Conservation (phyloP, 2,797 vertebrate genomes). For the Ibycter americanus region DNA sequence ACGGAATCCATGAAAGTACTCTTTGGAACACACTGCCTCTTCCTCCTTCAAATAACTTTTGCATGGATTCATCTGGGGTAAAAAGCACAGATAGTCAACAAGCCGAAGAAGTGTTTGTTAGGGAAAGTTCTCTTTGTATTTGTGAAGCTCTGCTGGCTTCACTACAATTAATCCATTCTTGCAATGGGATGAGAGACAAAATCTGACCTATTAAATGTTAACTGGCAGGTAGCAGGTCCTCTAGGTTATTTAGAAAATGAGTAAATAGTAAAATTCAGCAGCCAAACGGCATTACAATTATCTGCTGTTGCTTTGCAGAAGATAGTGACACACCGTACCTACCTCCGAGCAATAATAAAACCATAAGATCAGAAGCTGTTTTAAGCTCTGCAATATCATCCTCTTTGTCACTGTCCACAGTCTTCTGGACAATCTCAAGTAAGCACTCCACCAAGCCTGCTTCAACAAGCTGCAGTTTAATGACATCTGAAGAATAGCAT, state of each 20-base stretch:
- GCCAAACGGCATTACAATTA: neutral
- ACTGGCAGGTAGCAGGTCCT: neutral
- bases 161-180: neutral
- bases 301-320: neutral
- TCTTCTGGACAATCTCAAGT: conserved; percentile 92
- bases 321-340: neutral
- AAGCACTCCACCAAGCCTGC: conserved; percentile 96
- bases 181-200: neutral
- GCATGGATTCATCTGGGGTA: conserved; percentile 94
- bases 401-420: conserved; percentile 91
- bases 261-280: neutral
- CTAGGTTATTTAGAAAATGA: neutral
- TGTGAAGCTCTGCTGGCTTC: neutral
- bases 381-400: conserved; percentile 95
- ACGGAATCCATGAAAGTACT: conserved; percentile 96
- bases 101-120: neutral
- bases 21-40: conserved; percentile 96
- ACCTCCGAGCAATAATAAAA: conserved; percentile 95
- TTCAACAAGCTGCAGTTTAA: conserved; percentile 97
- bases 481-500: conserved; percentile 82
- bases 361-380: conserved; percentile 97
- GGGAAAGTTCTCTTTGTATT: neutral
- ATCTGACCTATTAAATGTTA: neutral
- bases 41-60: conserved; percentile 97
- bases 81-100: conserved; percentile 22